These are phyloP conservation scores for Halictus quadricinctus DNA, from an alignment of 2,888 invertebrate species.

Conservation along the genomic window DNA sequence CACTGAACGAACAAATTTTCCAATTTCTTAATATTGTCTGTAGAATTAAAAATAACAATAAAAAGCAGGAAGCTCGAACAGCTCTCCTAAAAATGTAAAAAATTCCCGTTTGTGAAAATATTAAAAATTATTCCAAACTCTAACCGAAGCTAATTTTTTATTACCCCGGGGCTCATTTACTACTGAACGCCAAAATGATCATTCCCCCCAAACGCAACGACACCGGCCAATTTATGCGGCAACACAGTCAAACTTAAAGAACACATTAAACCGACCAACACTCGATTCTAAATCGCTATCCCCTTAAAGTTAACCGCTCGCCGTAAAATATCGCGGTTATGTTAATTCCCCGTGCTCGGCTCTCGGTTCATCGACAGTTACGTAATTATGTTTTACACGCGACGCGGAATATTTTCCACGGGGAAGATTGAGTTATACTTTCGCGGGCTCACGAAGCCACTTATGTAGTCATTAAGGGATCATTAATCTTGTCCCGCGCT, in stretches of 20 bases:
- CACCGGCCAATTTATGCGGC: not conserved
- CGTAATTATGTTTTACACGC: conserved; percentile 33
- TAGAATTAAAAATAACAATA: not conserved
- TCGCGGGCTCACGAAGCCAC: conserved; percentile 70
- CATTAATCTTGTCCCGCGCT: conserved; percentile 76
- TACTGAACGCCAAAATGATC: not conserved
- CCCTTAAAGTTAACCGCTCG: not conserved
- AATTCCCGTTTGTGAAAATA: not conserved
- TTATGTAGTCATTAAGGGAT: conserved; percentile 77
- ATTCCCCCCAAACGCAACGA: not conserved
- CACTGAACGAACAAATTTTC: not conserved
- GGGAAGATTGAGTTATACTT: conserved; percentile 72
- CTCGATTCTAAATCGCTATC: not conserved
- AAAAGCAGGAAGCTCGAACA: not conserved
- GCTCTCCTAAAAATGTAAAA: not conserved
- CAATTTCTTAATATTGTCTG: not conserved
- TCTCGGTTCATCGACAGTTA: conserved; percentile 18
- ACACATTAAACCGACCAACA: not conserved
- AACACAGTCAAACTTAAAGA: not conserved
- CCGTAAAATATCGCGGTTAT: conserved; percentile 1
- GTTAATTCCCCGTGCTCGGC: not conserved
- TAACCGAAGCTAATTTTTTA: not conserved
- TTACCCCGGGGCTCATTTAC: not conserved
- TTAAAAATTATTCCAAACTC: not conserved
- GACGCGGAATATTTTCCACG: conserved; percentile 47